These are phyloP conservation scores for Merops nubicus DNA, from an alignment of 2,113 vertebrate genomes.

Conservation along the genomic window DNA sequence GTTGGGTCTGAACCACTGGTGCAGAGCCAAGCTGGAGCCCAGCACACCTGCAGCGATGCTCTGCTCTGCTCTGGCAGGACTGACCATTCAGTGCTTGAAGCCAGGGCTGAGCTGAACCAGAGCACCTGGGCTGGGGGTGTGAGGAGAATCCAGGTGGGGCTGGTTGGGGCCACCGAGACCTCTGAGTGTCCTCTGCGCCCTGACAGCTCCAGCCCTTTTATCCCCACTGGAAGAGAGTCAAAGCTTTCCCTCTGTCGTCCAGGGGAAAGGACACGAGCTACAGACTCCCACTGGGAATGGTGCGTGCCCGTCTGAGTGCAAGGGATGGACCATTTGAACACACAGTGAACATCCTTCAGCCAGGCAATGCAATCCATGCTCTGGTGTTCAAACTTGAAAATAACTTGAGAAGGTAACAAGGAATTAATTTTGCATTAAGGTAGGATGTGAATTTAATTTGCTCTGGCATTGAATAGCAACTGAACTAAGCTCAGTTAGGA, in stretches of 20 bases:
- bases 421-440: not conserved
- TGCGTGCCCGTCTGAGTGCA: not conserved
- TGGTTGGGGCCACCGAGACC: not conserved
- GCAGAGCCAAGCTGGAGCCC: accelerated
- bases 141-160: not conserved
- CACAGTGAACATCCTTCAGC: not conserved
- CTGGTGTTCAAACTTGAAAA: not conserved
- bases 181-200: not conserved
- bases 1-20: too few relatives aligned
- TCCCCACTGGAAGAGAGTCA: not conserved
- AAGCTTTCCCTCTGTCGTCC: not conserved
- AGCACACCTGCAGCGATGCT: not conserved
- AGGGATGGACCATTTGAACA: not conserved
- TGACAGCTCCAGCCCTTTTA: not conserved
- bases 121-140: not conserved
- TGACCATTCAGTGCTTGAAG: not conserved
- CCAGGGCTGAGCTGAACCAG: not conserved
- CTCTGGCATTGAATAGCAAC: not conserved
- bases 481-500: not conserved
- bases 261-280: not conserved
- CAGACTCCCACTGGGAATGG: not conserved
- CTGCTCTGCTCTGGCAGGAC: not conserved
- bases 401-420: not conserved
- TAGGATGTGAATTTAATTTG: not conserved
- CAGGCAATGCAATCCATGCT: not conserved